Evolutionary conservation across 2,113 vertebrate genomes (phyloP).

Genomic region (Elanoides forficatus): DNA sequence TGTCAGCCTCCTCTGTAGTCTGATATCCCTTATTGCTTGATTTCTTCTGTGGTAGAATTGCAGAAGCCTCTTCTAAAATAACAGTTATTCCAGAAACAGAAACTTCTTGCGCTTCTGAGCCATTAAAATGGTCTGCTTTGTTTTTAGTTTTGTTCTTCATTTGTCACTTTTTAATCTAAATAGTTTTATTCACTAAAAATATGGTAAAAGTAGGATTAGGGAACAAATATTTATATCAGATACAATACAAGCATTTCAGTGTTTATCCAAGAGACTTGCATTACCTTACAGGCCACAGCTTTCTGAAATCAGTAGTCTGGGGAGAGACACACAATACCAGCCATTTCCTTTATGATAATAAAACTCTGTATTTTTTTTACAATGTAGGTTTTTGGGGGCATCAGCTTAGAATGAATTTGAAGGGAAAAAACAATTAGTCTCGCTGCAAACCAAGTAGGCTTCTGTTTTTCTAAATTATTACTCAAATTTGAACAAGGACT

Average conservation of each 20-base stretch:
- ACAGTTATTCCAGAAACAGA: not conserved
- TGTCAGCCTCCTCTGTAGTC: not conserved
- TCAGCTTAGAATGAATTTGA: not conserved
- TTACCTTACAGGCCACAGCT: not conserved
- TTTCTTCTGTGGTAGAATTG: not conserved
- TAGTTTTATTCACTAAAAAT: not conserved
- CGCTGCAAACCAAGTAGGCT: not conserved
- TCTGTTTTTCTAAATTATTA: conserved; percentile 30
- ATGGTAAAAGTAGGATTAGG: not conserved
- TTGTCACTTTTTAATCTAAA: not conserved
- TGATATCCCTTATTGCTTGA: not conserved
- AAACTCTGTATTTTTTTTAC: not conserved
- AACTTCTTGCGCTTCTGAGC: not conserved
- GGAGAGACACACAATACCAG: not conserved
- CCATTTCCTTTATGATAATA: not conserved
- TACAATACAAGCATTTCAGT: not conserved
- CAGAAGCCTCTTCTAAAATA: not conserved
- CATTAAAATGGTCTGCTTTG: not conserved
- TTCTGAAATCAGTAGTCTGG: not conserved
- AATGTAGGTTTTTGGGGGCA: not conserved
- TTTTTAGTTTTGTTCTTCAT: not conserved
- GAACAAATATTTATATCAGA: not conserved
- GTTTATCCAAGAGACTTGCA: not conserved
- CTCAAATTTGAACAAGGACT: conserved; percentile 21
- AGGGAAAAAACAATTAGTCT: not conserved